These are phyloP conservation scores for Thunnus maccoyii DNA, from an alignment of 2,113 vertebrate genomes.

Conservation along the genomic window DNA sequence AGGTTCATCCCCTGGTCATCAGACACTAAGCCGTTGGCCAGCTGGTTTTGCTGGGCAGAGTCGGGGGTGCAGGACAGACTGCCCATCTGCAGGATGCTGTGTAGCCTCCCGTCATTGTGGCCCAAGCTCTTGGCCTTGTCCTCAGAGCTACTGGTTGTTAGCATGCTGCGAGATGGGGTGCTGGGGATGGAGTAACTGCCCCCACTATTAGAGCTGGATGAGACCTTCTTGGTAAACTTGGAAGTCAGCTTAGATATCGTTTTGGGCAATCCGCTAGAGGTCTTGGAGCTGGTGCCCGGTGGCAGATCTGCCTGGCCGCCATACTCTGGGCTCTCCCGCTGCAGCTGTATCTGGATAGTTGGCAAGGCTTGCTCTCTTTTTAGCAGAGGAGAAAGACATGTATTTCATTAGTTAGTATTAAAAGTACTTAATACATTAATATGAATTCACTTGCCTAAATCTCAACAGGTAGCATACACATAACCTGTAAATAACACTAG, in stretches of 20 bases:
- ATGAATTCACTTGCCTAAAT: not conserved
- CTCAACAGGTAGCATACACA: not conserved
- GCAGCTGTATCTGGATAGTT: conserved; percentile 97
- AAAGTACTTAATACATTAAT: not conserved
- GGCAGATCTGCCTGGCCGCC: conserved; percentile 89
- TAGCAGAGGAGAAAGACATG: not conserved
- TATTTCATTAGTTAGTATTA: not conserved
- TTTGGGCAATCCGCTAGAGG: conserved; percentile 94
- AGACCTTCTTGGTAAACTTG: conserved; percentile 96
- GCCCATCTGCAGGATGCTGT: conserved; percentile 90
- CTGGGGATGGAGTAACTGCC: conserved; percentile 94
- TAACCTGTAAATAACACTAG: not conserved
- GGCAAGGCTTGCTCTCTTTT: conserved; percentile 94
- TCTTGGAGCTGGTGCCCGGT: conserved; percentile 90
- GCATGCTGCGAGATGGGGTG: conserved; percentile 92
- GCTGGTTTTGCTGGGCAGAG: conserved; percentile 74
- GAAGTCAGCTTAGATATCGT: conserved; percentile 98
- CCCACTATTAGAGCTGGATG: conserved; percentile 87
- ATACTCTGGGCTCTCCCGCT: conserved; percentile 92
- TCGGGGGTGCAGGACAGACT: conserved; percentile 87
- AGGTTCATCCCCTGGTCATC: conserved; percentile 98
- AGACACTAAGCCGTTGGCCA: conserved; percentile 89
- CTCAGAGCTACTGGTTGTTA: conserved; percentile 86
- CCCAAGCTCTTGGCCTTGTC: conserved; percentile 90
- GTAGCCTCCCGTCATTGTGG: conserved; percentile 86